Conservation (phyloP, 2,888 invertebrate species). For the Hemaris fuciformis region DNA sequence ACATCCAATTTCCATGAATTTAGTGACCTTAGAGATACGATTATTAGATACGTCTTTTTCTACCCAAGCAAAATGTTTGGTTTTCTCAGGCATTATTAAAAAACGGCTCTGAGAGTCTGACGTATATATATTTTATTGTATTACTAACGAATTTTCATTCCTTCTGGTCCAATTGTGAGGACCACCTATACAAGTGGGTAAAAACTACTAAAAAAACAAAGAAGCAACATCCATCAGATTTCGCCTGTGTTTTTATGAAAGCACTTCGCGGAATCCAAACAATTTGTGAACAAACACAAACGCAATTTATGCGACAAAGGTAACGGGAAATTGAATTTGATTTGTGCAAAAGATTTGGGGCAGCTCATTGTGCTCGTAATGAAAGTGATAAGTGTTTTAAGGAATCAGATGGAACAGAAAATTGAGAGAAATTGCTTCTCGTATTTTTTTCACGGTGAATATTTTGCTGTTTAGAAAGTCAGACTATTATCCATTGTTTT, state of each 20-base stretch:
- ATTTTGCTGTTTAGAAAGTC: neutral
- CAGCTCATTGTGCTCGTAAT: neutral
- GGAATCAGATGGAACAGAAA: neutral
- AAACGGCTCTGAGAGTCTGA: too few species aligned
- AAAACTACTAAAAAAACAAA: neutral
- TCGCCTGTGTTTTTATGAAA: neutral
- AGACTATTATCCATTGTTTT: too few species aligned
- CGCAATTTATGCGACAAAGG: constrained; percentile 15
- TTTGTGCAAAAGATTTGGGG: constrained; percentile 2
- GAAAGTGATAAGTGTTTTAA: neutral
- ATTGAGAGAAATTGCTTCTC: neutral
- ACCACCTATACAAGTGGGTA: too few species aligned
- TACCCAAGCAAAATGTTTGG: too few species aligned
- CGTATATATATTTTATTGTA: too few species aligned
- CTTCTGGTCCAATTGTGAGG: too few species aligned
- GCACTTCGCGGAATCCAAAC: neutral
- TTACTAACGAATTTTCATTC: too few species aligned
- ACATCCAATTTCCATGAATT: too few species aligned
- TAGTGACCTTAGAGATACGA: too few species aligned
- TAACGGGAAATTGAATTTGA: constrained; percentile 15
- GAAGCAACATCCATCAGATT: neutral
- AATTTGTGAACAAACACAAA: neutral
- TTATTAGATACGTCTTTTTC: too few species aligned
- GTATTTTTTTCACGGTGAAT: neutral
- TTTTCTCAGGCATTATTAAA: too few species aligned